phyloP scores from a whole-genome alignment of 2,113 vertebrate species.

The Orcinus orca region DNA sequence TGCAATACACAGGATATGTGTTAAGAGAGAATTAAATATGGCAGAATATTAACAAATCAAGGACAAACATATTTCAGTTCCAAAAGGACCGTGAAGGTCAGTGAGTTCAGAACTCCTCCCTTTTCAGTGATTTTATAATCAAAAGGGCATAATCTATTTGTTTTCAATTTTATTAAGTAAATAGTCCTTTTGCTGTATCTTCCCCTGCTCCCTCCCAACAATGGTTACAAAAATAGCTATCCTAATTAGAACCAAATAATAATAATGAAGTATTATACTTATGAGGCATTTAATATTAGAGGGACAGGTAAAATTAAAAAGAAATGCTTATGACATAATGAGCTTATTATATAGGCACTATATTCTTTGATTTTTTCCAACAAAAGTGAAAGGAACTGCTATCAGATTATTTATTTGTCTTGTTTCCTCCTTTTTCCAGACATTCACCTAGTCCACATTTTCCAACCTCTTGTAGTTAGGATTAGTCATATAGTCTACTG shows the following conservation, averaged over 20 bases:
- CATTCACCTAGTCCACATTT: not conserved
- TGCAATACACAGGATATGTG: not conserved
- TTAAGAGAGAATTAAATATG: conserved; percentile 43
- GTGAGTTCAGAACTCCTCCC: not conserved
- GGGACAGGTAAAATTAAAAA: not conserved
- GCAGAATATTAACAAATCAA: conserved; percentile 58
- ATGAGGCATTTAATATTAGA: not conserved
- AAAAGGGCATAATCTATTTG: not conserved
- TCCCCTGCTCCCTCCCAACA: not conserved
- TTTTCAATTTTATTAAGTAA: not conserved
- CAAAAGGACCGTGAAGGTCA: conserved; percentile 26
- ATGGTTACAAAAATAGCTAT: not conserved
- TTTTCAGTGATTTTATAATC: not conserved
- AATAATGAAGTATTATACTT: not conserved
- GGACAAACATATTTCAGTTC: not conserved
- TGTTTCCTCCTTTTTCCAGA: not conserved
- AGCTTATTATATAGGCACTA: not conserved
- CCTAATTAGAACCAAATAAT: not conserved
- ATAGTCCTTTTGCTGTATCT: not conserved
- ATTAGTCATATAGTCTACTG: not conserved
- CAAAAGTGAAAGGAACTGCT: not conserved
- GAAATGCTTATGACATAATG: not conserved
- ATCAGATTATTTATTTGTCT: not conserved
- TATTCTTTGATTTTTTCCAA: not conserved
- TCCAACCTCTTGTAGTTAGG: not conserved